Base-by-base conservation (phyloP, 2,797 vertebrate species). In the Epinephelus malabaricus region DNA sequence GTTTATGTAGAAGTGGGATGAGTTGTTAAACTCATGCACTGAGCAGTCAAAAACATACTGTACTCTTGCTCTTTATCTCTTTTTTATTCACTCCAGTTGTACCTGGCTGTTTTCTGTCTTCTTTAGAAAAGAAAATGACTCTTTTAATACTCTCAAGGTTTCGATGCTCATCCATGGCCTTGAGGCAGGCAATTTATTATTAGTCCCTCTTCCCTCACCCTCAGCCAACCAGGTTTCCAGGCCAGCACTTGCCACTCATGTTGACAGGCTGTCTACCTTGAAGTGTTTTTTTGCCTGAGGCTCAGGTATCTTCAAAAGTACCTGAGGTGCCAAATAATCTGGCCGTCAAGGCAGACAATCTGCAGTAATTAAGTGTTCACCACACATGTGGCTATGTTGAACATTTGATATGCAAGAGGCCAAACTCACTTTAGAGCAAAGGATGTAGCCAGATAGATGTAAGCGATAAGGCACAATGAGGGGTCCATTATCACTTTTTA, bases 231-330 rank as follows among this genome's bases (percentile, higher is more conserved):
- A 69, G 55, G 63, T 79, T 80, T 73, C 27, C 50, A 47, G 14
- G 49, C 59, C 62, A 60, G 53, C 70, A 69, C 55, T 81, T 83
- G 84, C 34, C 81, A 78, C 54, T 87, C 70, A 70, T 7, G 70
- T 66, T 88, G 87, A 84, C 75, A 56, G 69, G 25, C 65, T 8
- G 45, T 73, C 65, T 84, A 23, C 69, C 69, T 79, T 84, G 64
- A 83, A 87, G 67, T 70, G 47, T 25, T 46, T 53, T 75, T 49
- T 64, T 47, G 85, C 80, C 79, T n/a, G 65, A 79, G 75, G 86
- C 83, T 66, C 56, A 47, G 58, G 54, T 65, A 58, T 78, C 81
- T 74, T 51, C 74, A 34, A 69, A 79, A 68, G 75, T 60, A 69
- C 69, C 53, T 0, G 59, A 68, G 59, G 63, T 76, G 63, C 58